phyloP scores from a whole-genome alignment of 2,113 vertebrate genomes.

The Micronycteris hirsuta region DNA sequence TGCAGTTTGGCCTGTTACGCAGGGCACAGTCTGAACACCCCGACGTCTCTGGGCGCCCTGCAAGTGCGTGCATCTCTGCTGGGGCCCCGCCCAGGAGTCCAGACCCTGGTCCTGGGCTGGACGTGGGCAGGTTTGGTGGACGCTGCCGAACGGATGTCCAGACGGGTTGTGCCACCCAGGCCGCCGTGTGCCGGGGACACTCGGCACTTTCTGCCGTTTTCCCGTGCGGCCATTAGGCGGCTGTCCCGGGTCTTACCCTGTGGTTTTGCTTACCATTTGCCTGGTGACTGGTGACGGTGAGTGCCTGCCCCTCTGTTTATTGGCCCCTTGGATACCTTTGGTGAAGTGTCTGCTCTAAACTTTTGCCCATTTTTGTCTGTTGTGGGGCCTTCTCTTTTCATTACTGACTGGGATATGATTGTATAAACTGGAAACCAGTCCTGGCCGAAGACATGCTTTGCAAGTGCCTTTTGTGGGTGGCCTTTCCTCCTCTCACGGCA shows the following conservation, averaged over 20 bases:
- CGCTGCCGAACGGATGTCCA: rapidly evolving
- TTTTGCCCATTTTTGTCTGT: background rate
- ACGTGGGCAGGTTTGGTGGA: background rate
- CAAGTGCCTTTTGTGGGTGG: no score
- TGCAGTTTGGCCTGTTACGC: background rate
- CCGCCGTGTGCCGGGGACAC: background rate
- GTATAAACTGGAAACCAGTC: no score
- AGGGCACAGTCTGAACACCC: rapidly evolving
- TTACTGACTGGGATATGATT: background rate
- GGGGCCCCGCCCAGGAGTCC: background rate
- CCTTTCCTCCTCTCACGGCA: no score
- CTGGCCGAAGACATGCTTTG: background rate
- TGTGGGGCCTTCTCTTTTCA: background rate
- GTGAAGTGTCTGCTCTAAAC: background rate
- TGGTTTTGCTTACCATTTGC: rapidly evolving
- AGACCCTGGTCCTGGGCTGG: background rate
- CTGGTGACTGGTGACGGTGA: rapidly evolving
- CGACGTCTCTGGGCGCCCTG: background rate
- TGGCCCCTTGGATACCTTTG: background rate
- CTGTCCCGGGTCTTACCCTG: no score
- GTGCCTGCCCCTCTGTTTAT: rapidly evolving
- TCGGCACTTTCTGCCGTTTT: background rate
- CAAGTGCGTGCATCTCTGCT: rapidly evolving
- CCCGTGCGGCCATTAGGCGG: background rate
- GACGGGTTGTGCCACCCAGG: background rate